phyloP scores from a whole-genome alignment of 2,888 invertebrate genomes.

The Druceiella hillmani region DNA sequence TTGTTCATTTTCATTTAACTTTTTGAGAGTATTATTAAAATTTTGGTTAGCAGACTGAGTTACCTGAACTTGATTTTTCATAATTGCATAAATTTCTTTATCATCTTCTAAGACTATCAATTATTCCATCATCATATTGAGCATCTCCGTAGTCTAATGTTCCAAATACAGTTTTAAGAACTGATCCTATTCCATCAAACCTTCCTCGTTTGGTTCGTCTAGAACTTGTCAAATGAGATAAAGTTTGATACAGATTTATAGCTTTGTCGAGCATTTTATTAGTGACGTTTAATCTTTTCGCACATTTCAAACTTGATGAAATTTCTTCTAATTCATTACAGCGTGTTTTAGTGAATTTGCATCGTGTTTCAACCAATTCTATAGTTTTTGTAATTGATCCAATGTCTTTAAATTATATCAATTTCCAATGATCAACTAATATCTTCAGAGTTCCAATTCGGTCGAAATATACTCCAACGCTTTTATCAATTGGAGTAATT shows the following conservation, averaged over 20 bases:
- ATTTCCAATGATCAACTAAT: conserved; percentile 10
- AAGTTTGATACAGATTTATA: conserved; percentile 2
- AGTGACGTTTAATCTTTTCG: not conserved
- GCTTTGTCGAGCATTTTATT: not conserved
- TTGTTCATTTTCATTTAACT: conserved; percentile 11
- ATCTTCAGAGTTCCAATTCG: conserved; percentile 12
- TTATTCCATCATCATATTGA: conserved; percentile 13
- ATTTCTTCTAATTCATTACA: conserved; percentile 2
- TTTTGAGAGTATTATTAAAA: conserved; percentile 16
- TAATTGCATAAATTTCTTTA: conserved; percentile 9
- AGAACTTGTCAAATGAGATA: not conserved
- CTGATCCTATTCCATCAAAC: conserved; percentile 17
- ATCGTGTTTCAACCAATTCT: conserved; percentile 2
- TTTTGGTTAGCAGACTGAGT: conserved; percentile 17
- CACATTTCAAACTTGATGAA: not conserved
- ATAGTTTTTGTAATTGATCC: conserved; percentile 7
- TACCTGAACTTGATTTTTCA: conserved; percentile 20
- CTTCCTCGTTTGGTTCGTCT: conserved; percentile 15
- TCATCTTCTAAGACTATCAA: conserved; percentile 14
- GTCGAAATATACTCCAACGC: conserved; percentile 15
- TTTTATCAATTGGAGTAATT: conserved; percentile 4
- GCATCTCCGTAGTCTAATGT: conserved; percentile 15
- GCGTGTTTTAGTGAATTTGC: not conserved
- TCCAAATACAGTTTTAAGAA: conserved; percentile 18
- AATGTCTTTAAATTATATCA: conserved; percentile 14